Percentiles rank a stretch among this genome's conserved stretches.
These are phyloP conservation scores for Enchytraeus crypticus DNA, from an alignment of 2,888 invertebrate genomes.

Conservation along the genomic window DNA sequence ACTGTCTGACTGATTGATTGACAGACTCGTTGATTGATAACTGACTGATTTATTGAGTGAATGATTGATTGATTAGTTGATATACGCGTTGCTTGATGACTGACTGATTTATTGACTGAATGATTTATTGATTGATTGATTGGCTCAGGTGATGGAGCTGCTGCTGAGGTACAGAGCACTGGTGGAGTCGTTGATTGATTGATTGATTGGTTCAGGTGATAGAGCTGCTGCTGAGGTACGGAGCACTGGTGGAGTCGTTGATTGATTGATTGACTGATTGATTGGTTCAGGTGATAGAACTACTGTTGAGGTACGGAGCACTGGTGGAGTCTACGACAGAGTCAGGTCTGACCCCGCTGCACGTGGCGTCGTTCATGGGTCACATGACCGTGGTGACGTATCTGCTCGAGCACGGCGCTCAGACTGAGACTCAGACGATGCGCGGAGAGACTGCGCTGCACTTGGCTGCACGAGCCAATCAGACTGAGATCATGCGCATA, in stretches of 20 bases:
- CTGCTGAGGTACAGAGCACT: no score
- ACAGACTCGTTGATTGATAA: no score
- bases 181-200: no score
- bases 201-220: no score
- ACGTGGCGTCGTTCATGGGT: conserved; percentile 15
- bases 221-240: conserved; percentile 58
- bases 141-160: no score
- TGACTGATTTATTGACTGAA: no score
- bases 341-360: background rate
- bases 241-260: conserved; percentile 2
- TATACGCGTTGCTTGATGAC: no score
- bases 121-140: no score
- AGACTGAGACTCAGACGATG: conserved; percentile 9
- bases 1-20: no score
- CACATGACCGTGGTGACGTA: conserved; percentile 5
- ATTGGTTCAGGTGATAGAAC: no score
- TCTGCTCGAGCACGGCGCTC: conserved; percentile 10
- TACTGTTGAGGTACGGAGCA: background rate
- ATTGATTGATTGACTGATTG: background rate
- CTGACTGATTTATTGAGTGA: no score
- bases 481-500: conserved; percentile 7
- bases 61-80: no score
- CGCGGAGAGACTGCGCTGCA: conserved; percentile 60
- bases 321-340: background rate
- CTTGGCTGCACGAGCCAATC: conserved; percentile 50